Conservation (phyloP, 1,140 invertebrate species). For the Olivierus martensii region DNA sequence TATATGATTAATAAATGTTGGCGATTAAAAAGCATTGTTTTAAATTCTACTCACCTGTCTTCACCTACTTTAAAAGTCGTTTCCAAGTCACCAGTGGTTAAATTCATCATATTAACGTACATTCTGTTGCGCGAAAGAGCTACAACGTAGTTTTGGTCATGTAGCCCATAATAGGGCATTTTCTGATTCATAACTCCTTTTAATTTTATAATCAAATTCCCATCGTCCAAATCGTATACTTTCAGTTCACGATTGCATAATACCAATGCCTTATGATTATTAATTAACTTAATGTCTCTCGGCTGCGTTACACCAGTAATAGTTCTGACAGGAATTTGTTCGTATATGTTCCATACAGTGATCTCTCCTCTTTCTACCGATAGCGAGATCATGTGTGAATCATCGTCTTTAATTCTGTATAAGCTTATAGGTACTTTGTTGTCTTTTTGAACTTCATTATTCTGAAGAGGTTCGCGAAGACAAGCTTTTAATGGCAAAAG, state of each 20-base stretch:
- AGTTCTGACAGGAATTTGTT: constrained; percentile 44
- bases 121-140: constrained; percentile 69
- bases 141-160: constrained; percentile 60
- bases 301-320: constrained; percentile 36
- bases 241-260: constrained; percentile 62
- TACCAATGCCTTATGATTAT: constrained; percentile 56
- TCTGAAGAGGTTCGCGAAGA: constrained; percentile 6
- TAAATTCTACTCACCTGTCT: constrained; percentile 17
- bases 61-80: constrained; percentile 56
- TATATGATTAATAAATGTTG: too few relatives aligned
- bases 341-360: constrained; percentile 48
- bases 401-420: constrained; percentile 31
- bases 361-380: constrained; percentile 57
- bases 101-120: constrained; percentile 80
- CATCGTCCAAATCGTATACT: constrained; percentile 61
- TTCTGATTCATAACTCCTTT: constrained; percentile 84
- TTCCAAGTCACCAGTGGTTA: constrained; percentile 63
- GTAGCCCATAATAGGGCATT: constrained; percentile 74
- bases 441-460: background rate
- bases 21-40: too few relatives aligned
- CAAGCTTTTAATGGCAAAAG: constrained; percentile 17
- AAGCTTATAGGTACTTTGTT: background rate
- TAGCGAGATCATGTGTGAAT: constrained; percentile 50
- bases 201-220: constrained; percentile 50
- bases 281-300: constrained; percentile 30